These are phyloP conservation scores for Sigmodon hispidus DNA, from an alignment of 2,113 vertebrate genomes.

Conservation along the genomic window DNA sequence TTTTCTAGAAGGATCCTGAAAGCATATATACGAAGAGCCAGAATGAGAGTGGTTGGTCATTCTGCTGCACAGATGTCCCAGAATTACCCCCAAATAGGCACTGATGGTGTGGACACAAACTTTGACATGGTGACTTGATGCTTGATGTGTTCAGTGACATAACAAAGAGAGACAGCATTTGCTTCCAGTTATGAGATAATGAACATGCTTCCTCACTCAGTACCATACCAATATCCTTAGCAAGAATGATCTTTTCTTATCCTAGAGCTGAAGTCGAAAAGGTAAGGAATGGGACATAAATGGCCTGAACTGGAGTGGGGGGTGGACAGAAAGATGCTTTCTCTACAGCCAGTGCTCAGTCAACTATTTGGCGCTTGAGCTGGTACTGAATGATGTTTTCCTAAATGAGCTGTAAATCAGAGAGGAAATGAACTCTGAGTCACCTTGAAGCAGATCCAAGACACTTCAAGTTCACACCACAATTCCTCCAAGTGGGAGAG, in stretches of 20 bases:
- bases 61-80: neutral
- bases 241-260: neutral
- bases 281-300: constrained; percentile 23
- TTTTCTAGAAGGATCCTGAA: neutral
- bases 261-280: neutral
- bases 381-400: constrained; percentile 16
- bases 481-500: neutral
- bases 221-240: neutral
- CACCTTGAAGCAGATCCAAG: constrained; percentile 48
- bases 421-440: constrained; percentile 65
- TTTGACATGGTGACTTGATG: neutral
- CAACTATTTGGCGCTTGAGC: constrained; percentile 28
- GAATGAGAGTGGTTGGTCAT: neutral
- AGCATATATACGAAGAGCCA: neutral
- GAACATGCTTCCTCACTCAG: neutral
- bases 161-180: neutral
- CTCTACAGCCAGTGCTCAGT: neutral
- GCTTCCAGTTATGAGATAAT: neutral
- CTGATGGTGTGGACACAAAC: neutral
- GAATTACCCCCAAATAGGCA: neutral
- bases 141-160: neutral
- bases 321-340: neutral
- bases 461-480: constrained; percentile 15
- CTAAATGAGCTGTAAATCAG: constrained; percentile 56
- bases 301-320: neutral